phyloP scores from a whole-genome alignment of 2,113 vertebrate genomes.

The Rhea americana region DNA sequence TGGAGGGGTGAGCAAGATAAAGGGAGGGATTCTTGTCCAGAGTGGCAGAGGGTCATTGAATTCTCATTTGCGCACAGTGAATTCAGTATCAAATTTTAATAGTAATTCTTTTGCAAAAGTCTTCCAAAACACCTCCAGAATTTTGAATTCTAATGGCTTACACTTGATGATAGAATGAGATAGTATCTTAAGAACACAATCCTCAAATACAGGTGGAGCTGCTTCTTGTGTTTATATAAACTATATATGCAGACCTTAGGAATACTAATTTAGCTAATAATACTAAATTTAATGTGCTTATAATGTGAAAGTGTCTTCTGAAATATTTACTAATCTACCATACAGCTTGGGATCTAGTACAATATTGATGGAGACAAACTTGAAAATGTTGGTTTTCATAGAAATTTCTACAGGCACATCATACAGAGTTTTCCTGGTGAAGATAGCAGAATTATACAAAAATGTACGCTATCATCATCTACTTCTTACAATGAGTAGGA shows the following conservation, averaged over 20 bases:
- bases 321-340: background rate
- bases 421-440: background rate
- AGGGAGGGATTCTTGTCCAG: background rate
- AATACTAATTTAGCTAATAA: background rate
- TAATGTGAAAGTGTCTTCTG: background rate
- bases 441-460: background rate
- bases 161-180: background rate
- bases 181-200: slow-evolving; percentile 25
- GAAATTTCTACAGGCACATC: background rate
- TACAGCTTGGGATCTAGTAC: background rate
- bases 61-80: background rate
- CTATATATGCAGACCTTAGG: background rate
- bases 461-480: background rate
- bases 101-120: background rate
- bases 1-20: background rate
- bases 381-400: background rate
- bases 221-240: slow-evolving; percentile 37
- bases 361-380: background rate
- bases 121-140: background rate
- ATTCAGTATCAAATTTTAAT: background rate
- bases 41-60: background rate
- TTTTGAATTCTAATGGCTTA: background rate
- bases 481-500: background rate
- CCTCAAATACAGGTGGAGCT: slow-evolving; percentile 1
- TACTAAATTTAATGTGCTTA: background rate